phyloP scores from a whole-genome alignment of 2,888 invertebrate species.

The Drosophila phalerata region DNA sequence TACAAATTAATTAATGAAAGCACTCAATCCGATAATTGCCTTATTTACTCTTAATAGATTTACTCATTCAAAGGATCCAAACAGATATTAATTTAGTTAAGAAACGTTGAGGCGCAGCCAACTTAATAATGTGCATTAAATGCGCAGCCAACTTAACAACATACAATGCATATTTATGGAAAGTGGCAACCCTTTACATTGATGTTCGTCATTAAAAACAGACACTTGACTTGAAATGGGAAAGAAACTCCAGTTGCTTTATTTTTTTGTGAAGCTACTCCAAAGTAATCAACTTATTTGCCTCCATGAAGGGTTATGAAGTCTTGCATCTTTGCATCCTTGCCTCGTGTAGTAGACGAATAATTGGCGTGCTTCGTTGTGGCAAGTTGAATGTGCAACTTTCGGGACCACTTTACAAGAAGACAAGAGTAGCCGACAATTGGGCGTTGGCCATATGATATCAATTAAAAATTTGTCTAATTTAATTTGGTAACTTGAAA shows the following conservation, averaged over 20 bases:
- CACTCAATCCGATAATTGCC: no score
- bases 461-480: slow-evolving; percentile 82
- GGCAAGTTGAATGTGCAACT: slow-evolving; percentile 55
- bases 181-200: slow-evolving; percentile 1
- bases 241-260: background rate
- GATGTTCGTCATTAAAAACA: background rate
- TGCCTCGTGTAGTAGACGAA: slow-evolving; percentile 14
- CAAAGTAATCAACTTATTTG: slow-evolving; percentile 22
- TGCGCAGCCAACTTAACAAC: slow-evolving; percentile 7
- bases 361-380: slow-evolving; percentile 47
- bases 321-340: slow-evolving; percentile 12
- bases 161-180: background rate
- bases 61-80: background rate
- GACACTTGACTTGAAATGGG: slow-evolving; percentile 8
- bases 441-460: slow-evolving; percentile 76
- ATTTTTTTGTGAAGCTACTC: slow-evolving; percentile 6
- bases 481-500: slow-evolving; percentile 80
- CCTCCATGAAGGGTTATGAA: slow-evolving; percentile 1
- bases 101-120: background rate
- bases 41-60: background rate
- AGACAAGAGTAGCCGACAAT: slow-evolving; percentile 47
- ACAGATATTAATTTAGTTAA: background rate
- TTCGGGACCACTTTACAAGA: slow-evolving; percentile 41
- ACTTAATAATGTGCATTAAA: background rate
- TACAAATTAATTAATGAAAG: no score